Percentiles rank a stretch among this genome's conserved stretches.
These are phyloP conservation scores for Odontothrips loti DNA, from an alignment of 2,888 invertebrate genomes.

Conservation along the genomic window DNA sequence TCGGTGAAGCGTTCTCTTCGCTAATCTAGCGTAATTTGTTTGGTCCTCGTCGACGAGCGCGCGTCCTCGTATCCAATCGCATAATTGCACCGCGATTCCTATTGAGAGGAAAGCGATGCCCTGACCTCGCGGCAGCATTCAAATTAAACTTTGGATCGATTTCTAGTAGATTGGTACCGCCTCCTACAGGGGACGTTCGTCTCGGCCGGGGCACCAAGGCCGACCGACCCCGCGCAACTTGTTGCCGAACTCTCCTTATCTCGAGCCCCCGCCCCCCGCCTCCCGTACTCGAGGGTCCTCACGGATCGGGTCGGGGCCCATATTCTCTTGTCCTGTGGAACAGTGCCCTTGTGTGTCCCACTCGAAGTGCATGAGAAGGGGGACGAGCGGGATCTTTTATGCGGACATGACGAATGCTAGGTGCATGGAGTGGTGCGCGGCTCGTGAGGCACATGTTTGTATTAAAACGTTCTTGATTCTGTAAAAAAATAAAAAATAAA, in stretches of 20 bases:
- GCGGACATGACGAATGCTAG: not conserved
- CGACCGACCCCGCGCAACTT: not conserved
- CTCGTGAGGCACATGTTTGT: no score
- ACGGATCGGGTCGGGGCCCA: not conserved
- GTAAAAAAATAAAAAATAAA: no score
- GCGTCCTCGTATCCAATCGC: no score
- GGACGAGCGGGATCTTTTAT: not conserved
- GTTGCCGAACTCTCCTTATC: not conserved
- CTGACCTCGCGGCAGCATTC: no score
- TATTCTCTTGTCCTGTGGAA: not conserved
- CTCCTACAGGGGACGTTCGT: not conserved
- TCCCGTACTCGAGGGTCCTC: not conserved
- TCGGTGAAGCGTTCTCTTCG: no score
- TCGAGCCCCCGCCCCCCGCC: not conserved
- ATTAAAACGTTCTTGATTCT: no score
- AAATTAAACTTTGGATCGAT: no score
- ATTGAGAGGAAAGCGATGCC: no score
- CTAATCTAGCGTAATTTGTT: no score
- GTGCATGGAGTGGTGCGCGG: not conserved
- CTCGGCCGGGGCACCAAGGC: not conserved
- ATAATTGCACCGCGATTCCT: no score
- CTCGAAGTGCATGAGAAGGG: not conserved
- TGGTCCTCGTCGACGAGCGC: no score
- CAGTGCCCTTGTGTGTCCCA: not conserved
- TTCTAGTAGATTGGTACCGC: no score